These are phyloP conservation scores for Dyspetes luteomarginatus DNA, from an alignment of 2,888 invertebrate species.

Conservation along the genomic window DNA sequence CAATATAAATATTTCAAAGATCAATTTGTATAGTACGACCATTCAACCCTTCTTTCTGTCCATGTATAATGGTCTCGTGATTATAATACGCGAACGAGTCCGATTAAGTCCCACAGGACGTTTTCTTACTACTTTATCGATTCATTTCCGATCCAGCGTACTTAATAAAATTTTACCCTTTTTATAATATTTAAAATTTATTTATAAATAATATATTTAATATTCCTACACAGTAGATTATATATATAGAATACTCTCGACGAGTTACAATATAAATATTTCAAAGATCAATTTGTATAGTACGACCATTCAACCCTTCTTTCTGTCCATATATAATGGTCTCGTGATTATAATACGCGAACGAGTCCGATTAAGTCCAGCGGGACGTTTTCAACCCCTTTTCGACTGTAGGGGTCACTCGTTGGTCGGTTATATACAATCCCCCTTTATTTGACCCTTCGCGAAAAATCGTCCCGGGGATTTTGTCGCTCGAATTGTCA, in stretches of 20 bases:
- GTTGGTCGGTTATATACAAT: conserved; percentile 1
- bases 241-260: not conserved
- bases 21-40: conserved; percentile 13
- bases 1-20: not conserved
- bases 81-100: conserved; percentile 11
- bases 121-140: too few species aligned
- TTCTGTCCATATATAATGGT: too few species aligned
- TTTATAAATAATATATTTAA: too few species aligned
- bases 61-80: not conserved
- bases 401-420: conserved; percentile 23
- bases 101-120: conserved; percentile 28
- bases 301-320: conserved; percentile 1
- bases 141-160: too few species aligned
- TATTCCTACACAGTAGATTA: too few species aligned
- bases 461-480: conserved; percentile 22
- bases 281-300: conserved; percentile 15
- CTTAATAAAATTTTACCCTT: too few species aligned
- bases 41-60: conserved; percentile 6
- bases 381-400: conserved; percentile 33
- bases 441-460: conserved; percentile 16
- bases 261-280: not conserved
- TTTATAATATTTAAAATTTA: too few species aligned
- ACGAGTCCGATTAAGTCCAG: conserved; percentile 27
- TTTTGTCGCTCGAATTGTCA: conserved; percentile 16
- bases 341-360: not conserved